These are phyloP conservation scores for Sebastes baramenuke DNA, from an alignment of 2,797 vertebrate genomes.

Conservation along the genomic window DNA sequence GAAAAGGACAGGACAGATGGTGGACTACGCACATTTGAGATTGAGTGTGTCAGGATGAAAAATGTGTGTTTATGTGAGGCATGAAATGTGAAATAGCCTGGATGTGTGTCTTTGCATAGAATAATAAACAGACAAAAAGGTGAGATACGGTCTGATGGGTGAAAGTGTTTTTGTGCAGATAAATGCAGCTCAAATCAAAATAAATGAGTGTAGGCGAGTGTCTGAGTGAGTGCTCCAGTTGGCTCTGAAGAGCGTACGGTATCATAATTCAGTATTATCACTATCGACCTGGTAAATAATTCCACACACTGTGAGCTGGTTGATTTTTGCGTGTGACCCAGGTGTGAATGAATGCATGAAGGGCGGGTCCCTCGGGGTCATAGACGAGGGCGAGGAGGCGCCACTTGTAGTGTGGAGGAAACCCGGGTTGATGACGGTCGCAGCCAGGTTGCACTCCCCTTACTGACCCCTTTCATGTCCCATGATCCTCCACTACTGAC, in stretches of 20 bases:
- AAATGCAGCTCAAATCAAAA: constrained; percentile 14
- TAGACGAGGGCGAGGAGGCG: neutral
- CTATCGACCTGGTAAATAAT: constrained; percentile 9
- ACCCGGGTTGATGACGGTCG: neutral
- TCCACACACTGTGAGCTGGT: constrained; percentile 1
- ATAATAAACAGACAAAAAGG: constrained; percentile 38
- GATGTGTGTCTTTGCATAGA: constrained; percentile 26
- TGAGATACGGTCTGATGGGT: constrained; percentile 14
- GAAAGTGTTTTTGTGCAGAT: neutral
- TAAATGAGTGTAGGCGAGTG: constrained; percentile 5
- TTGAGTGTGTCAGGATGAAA: constrained; percentile 58
- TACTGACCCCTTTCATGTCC: constrained; percentile 42
- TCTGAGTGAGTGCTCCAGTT: constrained; percentile 7
- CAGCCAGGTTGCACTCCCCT: constrained; percentile 11
- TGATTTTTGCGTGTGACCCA: constrained; percentile 20
- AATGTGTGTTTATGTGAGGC: constrained; percentile 60
- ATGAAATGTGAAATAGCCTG: constrained; percentile 57
- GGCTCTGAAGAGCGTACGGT: neutral
- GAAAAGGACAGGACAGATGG: constrained; percentile 58
- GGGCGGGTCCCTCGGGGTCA: neutral
- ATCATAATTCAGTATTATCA: neutral
- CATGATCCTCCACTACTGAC: constrained; percentile 32
- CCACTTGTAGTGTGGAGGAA: constrained; percentile 8
- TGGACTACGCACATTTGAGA: constrained; percentile 37
- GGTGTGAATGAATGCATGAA: constrained; percentile 29